Conservation (phyloP, 1,140 invertebrate species). For the Anagrus nilaparvatae region DNA sequence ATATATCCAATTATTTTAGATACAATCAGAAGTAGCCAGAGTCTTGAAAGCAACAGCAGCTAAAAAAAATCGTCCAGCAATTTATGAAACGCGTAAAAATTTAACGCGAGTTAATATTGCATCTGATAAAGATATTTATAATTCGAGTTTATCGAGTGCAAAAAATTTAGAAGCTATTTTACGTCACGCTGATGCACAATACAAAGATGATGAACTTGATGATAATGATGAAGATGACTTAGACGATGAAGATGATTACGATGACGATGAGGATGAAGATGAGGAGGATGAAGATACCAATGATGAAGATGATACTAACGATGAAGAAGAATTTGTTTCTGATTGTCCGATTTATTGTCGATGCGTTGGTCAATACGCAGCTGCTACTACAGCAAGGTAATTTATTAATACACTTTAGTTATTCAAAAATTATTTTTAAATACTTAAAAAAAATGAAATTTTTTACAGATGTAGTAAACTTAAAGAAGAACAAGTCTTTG, state of each 20-base stretch:
- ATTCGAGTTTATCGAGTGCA: too few relatives aligned
- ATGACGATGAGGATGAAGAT: constrained; percentile 26
- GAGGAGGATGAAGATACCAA: constrained; percentile 27
- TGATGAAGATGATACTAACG: constrained; percentile 28
- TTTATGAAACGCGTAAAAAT: too few relatives aligned
- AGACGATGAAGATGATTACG: constrained; percentile 26
- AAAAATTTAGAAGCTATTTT: too few relatives aligned
- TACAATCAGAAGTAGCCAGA: constrained; percentile 30
- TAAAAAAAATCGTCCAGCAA: too few relatives aligned
- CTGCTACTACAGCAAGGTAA: constrained; percentile 39
- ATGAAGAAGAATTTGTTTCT: constrained; percentile 28
- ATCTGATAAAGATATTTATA: too few relatives aligned
- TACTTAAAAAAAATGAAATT: background rate
- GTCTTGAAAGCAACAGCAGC: constrained; percentile 29
- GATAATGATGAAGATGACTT: constrained; percentile 22
- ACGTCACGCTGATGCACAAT: constrained; percentile 25
- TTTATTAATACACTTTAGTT: constrained; percentile 1
- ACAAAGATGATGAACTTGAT: constrained; percentile 17
- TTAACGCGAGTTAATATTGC: too few relatives aligned
- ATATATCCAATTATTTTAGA: too few relatives aligned
- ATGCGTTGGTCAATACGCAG: constrained; percentile 36
- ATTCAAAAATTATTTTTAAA: background rate
- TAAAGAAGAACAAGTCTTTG: constrained; percentile 30
- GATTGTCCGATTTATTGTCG: constrained; percentile 31
- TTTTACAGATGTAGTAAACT: constrained; percentile 32